phyloP scores from a whole-genome alignment of 2,113 vertebrate species.

The Vulpes ferrilata region DNA sequence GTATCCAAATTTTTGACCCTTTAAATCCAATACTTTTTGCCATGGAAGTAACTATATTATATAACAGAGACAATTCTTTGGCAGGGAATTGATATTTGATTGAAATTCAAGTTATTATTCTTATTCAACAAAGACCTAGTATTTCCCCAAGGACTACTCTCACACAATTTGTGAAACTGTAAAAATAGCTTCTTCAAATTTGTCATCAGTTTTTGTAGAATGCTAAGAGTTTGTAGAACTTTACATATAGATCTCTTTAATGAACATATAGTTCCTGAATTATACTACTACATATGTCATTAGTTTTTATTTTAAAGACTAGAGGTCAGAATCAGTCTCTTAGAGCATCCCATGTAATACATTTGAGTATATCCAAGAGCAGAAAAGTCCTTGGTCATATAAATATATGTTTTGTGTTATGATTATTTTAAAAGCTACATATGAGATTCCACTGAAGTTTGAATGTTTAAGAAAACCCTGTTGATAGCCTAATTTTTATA shows the following conservation, averaged over 20 bases:
- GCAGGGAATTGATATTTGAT: conserved; percentile 63
- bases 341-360: background rate
- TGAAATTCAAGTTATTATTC: conserved; percentile 71
- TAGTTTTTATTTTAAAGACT: background rate
- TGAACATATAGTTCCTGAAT: background rate
- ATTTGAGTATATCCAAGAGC: background rate
- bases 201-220: background rate
- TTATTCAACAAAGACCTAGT: conserved; percentile 54
- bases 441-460: background rate
- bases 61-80: conserved; percentile 51
- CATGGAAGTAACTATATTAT: conserved; percentile 28
- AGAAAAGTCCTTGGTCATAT: background rate
- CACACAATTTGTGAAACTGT: conserved; percentile 43
- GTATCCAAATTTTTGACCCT: conserved; percentile 26
- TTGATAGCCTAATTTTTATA: background rate
- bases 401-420: background rate
- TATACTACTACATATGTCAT: background rate
- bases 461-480: background rate
- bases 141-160: conserved; percentile 61
- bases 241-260: conserved; percentile 27
- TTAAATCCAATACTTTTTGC: conserved; percentile 58
- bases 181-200: conserved; percentile 49
- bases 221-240: conserved; percentile 25
- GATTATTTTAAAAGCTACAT: background rate
- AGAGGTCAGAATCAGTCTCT: background rate